Evolutionary conservation across 2,113 vertebrate species (phyloP).

Genomic region (Catharus bicknelli): DNA sequence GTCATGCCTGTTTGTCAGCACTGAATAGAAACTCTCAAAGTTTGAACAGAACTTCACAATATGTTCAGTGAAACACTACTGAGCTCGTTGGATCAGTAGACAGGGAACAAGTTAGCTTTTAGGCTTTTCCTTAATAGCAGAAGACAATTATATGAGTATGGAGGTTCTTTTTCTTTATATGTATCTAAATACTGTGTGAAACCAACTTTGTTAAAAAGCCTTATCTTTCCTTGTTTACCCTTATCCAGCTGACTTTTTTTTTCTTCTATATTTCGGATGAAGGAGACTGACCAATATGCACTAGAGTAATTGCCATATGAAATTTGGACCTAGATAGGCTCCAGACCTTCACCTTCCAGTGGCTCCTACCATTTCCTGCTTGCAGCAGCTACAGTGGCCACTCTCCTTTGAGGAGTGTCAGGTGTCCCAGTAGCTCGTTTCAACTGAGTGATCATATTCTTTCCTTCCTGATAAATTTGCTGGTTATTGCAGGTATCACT

Average conservation of each 20-base stretch:
- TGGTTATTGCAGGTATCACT: neutral
- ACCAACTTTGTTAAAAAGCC: neutral
- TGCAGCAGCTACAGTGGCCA: neutral
- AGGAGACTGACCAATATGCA: neutral
- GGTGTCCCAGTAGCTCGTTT: neutral
- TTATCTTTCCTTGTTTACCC: neutral
- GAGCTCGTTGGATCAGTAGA: neutral
- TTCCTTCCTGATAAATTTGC: neutral
- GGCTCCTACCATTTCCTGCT: neutral
- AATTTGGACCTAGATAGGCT: neutral
- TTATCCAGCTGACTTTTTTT: neutral
- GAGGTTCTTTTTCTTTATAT: neutral
- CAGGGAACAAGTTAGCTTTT: neutral
- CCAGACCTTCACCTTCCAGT: neutral
- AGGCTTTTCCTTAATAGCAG: neutral
- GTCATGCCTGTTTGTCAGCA: neutral
- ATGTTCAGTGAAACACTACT: neutral
- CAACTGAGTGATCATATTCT: neutral
- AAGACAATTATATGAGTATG: neutral
- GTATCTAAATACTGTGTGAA: neutral
- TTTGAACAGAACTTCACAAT: accelerated
- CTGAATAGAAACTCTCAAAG: neutral
- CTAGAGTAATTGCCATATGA: neutral
- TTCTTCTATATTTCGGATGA: neutral
- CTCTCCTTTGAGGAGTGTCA: neutral